Evolutionary conservation across 2,888 invertebrate genomes (phyloP).

Genomic region (Antheraea assamensis): DNA sequence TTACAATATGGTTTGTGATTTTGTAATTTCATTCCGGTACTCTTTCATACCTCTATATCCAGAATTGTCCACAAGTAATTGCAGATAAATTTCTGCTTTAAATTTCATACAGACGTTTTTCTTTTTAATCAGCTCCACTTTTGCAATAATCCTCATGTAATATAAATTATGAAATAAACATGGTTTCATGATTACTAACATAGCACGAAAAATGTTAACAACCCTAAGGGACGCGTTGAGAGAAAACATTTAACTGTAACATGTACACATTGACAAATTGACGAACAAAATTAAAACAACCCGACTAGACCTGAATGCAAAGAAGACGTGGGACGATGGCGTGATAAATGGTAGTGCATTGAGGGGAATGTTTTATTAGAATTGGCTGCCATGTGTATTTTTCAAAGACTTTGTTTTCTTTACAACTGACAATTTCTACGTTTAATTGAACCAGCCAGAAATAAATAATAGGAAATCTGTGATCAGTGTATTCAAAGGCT

Average conservation of each 20-base stretch:
- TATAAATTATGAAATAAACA: background rate
- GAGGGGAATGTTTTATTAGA: background rate
- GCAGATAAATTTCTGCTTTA: no score
- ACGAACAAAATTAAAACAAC: slow-evolving; percentile 2
- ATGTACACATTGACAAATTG: background rate
- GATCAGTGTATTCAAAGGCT: no score
- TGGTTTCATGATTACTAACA: background rate
- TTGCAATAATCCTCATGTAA: background rate
- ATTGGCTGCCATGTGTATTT: background rate
- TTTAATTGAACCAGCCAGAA: background rate
- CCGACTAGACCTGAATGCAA: background rate
- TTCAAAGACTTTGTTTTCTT: background rate
- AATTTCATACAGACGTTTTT: background rate
- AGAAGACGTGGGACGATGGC: background rate
- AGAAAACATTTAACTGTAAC: background rate
- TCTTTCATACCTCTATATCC: background rate
- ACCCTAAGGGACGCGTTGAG: background rate
- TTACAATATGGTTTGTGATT: background rate
- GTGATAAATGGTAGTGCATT: background rate
- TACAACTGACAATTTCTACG: background rate
- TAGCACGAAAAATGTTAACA: background rate
- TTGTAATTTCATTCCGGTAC: background rate
- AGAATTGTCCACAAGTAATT: background rate
- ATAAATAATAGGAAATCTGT: background rate
- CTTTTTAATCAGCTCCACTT: background rate